Evolutionary conservation across 2,888 invertebrate genomes (phyloP).

Genomic region (Dryadula phaetusa): DNA sequence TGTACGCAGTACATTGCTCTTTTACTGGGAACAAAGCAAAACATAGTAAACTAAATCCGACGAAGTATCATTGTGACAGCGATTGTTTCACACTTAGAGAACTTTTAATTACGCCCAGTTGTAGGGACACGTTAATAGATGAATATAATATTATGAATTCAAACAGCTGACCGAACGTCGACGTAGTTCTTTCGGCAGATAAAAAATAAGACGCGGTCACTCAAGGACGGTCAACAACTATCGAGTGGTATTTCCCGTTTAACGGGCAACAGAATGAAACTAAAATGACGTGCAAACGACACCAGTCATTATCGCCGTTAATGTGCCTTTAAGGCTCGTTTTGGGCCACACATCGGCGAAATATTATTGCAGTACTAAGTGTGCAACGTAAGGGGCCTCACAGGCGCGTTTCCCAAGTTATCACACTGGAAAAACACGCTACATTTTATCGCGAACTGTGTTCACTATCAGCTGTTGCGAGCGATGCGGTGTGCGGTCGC

Average conservation of each 20-base stretch:
- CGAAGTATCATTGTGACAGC: constrained; percentile 52
- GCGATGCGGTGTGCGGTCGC: constrained; percentile 57
- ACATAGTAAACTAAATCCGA: constrained; percentile 41
- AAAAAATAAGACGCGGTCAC: constrained; percentile 80
- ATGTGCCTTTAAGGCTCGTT: constrained; percentile 47
- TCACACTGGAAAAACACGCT: constrained; percentile 76
- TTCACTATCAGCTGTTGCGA: constrained; percentile 71
- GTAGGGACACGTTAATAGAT: constrained; percentile 73
- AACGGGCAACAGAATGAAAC: constrained; percentile 60
- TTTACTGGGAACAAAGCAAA: constrained; percentile 27
- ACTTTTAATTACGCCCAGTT: constrained; percentile 40
- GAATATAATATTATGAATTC: constrained; percentile 72
- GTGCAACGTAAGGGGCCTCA: constrained; percentile 46
- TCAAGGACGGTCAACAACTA: constrained; percentile 77
- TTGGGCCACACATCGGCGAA: constrained; percentile 38
- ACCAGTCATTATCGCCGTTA: constrained; percentile 49
- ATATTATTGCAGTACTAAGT: constrained; percentile 39
- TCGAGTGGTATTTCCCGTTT: constrained; percentile 76
- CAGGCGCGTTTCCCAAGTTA: constrained; percentile 66
- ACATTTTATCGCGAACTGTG: constrained; percentile 69
- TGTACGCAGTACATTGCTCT: constrained; percentile 63
- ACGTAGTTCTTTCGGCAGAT: constrained; percentile 75
- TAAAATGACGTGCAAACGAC: constrained; percentile 56
- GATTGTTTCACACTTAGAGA: constrained; percentile 23
- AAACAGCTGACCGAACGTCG: constrained; percentile 80